These are phyloP conservation scores for Vultur gryphus DNA, from an alignment of 2,797 vertebrate genomes.

Conservation along the genomic window DNA sequence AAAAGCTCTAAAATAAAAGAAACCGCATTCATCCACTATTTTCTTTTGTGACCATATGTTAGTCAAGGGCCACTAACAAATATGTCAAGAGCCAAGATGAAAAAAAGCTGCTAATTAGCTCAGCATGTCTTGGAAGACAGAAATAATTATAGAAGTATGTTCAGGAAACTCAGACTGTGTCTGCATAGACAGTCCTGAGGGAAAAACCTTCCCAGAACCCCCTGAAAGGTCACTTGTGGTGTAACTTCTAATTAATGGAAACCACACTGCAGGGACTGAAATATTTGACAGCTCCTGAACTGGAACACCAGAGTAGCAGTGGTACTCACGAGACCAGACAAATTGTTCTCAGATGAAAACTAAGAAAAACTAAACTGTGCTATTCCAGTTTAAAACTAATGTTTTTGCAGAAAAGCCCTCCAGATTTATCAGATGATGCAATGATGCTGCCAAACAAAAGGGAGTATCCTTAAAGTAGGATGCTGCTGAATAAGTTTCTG, in stretches of 20 bases:
- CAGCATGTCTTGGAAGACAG: not conserved
- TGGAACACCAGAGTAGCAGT: not conserved
- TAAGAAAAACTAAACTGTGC: not conserved
- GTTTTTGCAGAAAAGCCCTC: not conserved
- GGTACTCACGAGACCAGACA: not conserved
- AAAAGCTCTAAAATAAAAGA: not conserved
- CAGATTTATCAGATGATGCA: not conserved
- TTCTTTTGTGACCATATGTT: not conserved
- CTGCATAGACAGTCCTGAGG: not conserved
- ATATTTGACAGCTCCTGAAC: not conserved
- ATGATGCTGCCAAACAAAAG: not conserved
- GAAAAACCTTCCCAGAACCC: not conserved
- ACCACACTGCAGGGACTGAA: not conserved
- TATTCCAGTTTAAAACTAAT: not conserved
- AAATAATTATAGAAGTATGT: not conserved
- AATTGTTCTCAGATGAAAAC: not conserved
- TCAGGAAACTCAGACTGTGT: not conserved
- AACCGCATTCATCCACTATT: not conserved
- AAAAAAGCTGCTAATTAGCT: constrained; percentile 6
- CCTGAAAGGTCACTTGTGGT: not conserved
- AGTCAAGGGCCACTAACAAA: not conserved
- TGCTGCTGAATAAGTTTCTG: not conserved
- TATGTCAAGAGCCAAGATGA: not conserved
- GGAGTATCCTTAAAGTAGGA: not conserved
- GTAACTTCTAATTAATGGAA: not conserved